Base-by-base conservation (phyloP, 2,113 vertebrate genomes). In the Calidris pygmaea region DNA sequence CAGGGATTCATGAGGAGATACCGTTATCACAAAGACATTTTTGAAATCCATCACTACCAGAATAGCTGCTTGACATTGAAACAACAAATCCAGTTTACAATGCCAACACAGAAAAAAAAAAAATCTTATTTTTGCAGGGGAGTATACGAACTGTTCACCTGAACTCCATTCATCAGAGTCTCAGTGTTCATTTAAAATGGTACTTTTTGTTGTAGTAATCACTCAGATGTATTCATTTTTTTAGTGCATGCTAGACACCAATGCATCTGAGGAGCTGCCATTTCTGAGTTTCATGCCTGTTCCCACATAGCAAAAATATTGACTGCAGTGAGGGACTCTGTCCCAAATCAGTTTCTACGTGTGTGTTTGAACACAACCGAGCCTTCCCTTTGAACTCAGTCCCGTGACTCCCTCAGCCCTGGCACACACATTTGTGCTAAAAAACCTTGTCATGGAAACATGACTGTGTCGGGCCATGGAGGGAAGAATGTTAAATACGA, bases 391-490 rank as follows among this genome's bases (percentile, higher is more conserved):
- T 48, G 14, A 70, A 21, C 27, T 41, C 32, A 66, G 13, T 14
- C 35, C 47, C 1, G 0, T 7, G 20, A 37, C 43, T 37, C 30
- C 7, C 23, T 84, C 90, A 87, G 39, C 47, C 37, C 67, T 67
- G 62, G n/a, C 66, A 68, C 22, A 26, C 23, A 35, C 3, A 1
- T 56, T 56, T 7, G 24, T 0, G 0, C 15, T 24, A 53, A 39
- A 79, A 93, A 87, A 75, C 7, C 29, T 75, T 68, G 47, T 53
- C 35, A 22, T 1, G 19, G 52, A 75, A 75, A 84, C 6, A 3
- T 2, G 10, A 4, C 65, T 39, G 14, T 15, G 35, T 47, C 0
- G 0, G 12, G 7, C 27, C 48, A 48, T 4, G 10, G 19, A 30
- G 26, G 12, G 24, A 85, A 63, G 24, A 80, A 88, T 30, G 9